Evolutionary conservation across 1,140 invertebrate genomes (phyloP).

Genomic region (Halictus rubicundus): DNA sequence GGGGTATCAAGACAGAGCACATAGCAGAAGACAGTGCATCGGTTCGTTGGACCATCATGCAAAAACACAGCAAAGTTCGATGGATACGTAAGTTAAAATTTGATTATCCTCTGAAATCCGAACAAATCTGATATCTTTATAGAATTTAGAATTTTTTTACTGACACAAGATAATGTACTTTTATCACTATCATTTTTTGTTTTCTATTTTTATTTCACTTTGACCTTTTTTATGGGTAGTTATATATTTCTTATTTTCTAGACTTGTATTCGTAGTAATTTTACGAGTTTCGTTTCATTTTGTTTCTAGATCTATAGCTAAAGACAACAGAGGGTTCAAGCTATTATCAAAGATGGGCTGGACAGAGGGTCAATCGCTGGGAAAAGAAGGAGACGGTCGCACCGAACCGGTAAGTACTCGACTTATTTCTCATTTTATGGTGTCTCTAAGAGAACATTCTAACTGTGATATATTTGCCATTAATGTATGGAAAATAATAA

Average conservation of each 20-base stretch:
- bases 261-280: not conserved
- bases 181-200: too few relatives aligned
- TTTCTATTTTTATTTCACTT: not conserved
- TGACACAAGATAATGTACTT: not conserved
- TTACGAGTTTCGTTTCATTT: not conserved
- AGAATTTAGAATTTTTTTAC: not conserved
- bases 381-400: constrained; percentile 87
- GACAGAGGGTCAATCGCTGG: constrained; percentile 92
- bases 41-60: constrained; percentile 91
- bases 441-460: not conserved
- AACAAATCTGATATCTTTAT: too few relatives aligned
- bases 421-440: not conserved
- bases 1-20: constrained; percentile 90
- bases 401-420: constrained; percentile 88
- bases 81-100: constrained; percentile 85
- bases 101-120: not conserved
- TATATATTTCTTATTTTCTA: not conserved
- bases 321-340: constrained; percentile 94
- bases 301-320: constrained; percentile 85
- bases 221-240: not conserved
- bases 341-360: constrained; percentile 95
- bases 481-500: not conserved
- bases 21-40: constrained; percentile 86
- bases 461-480: not conserved
- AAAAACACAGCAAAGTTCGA: constrained; percentile 90